Evolutionary conservation across 2,888 invertebrate species (phyloP), one percentile per base, ranked within the genome.

Genomic region (Hemaris fuciformis): DNA sequence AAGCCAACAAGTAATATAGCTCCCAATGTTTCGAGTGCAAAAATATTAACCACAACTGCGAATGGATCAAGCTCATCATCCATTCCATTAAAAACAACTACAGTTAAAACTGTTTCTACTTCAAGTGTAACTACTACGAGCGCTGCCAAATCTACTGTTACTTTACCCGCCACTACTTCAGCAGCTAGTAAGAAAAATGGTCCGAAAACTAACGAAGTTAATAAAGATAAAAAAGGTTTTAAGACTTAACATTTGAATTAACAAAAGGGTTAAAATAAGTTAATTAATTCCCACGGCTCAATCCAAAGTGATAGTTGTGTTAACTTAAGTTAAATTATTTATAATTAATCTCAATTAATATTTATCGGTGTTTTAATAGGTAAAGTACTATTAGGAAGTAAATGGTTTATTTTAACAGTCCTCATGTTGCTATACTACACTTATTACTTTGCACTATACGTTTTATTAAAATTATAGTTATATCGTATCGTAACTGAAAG

Each of bases 211-310:
- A 76, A 66, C 59, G 77, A 77, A 63, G 53, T 66, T 57, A 72
- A 69, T 64, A 80, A 77, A 62, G 71, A 69, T 59, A 67, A 38
- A 58, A 79, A 79, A 70, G 64, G 46, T 67, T 63, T 74, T 59
- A 82, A 83, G 79, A 74, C 74, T 80, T 82, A 83, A 77, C 73
- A 70, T 65, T 74, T 57, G 45, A 65, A 63, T 62, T 56, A 42
- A 48, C 59, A 56, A 20, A 31, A 5, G 15, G 53, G 65, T 62
- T 57, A 58, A 59, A 62, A 59, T 65, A 62, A 62, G 46, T 62
- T 69, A 67, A 79, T 73, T 64, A 72, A 68, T 67, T 71, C 67
- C n/a, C 73, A 79, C 64, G 53, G 84, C 84, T 84, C 84, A 84
- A 84, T 72, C 73, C 74, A 76, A 79, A 74, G 76, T 75, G 76